phyloP scores from a whole-genome alignment of 2,797 vertebrate species.

The Callimico goeldii region DNA sequence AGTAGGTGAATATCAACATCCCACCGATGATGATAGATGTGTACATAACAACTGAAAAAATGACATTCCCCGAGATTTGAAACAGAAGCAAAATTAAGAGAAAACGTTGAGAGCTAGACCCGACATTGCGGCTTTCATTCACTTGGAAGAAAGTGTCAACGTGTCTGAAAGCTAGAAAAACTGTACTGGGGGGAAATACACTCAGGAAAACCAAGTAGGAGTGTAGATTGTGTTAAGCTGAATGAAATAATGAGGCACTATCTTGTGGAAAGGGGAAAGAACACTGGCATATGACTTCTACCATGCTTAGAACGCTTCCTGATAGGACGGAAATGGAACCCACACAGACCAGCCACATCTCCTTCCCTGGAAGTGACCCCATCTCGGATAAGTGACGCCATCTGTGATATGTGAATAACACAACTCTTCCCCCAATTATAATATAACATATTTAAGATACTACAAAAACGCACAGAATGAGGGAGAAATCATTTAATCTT shows the following conservation, averaged over 20 bases:
- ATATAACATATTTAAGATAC: background rate
- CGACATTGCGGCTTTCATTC: background rate
- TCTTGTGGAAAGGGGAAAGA: background rate
- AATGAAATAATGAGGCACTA: background rate
- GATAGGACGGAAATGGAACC: conserved; percentile 38
- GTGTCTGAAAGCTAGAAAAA: conserved; percentile 36
- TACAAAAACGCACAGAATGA: background rate
- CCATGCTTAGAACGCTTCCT: background rate
- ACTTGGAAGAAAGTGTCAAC: background rate
- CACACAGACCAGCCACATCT: background rate
- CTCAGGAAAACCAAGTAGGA: background rate
- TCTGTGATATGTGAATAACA: background rate
- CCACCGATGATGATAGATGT: background rate
- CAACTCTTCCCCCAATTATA: background rate
- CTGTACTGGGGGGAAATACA: background rate
- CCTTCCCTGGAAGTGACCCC: conserved; percentile 51
- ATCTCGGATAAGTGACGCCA: background rate
- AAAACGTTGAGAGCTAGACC: background rate
- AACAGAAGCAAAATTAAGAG: conserved; percentile 29
- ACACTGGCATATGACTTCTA: background rate
- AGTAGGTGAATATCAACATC: background rate
- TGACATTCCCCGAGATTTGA: background rate
- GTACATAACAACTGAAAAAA: background rate
- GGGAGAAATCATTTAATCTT: background rate
- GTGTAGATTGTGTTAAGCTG: background rate